These are phyloP conservation scores for Tinea semifulvella DNA, from an alignment of 2,888 invertebrate genomes.

Conservation along the genomic window DNA sequence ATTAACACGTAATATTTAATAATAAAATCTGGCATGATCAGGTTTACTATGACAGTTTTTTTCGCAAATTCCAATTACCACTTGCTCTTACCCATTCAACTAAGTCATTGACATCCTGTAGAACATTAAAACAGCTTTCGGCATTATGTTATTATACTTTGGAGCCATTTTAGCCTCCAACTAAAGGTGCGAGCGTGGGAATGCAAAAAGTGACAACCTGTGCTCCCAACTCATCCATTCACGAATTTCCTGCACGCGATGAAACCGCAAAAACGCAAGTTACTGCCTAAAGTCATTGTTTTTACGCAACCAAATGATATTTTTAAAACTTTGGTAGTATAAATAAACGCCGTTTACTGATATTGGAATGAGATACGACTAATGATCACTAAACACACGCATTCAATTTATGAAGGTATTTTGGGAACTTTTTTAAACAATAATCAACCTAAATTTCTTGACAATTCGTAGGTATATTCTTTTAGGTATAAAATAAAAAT, in stretches of 20 bases:
- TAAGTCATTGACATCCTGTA: slow-evolving; percentile 5
- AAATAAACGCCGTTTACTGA: too few species aligned
- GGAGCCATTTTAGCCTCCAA: slow-evolving; percentile 2
- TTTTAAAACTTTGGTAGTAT: too few species aligned
- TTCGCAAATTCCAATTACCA: slow-evolving; percentile 7
- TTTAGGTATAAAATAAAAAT: too few species aligned
- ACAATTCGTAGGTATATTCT: too few species aligned
- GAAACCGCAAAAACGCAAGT: slow-evolving; percentile 53
- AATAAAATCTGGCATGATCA: slow-evolving; percentile 3
- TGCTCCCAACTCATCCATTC: slow-evolving; percentile 46
- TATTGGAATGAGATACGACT: too few species aligned
- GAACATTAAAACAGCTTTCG: neutral
- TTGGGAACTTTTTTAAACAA: too few species aligned
- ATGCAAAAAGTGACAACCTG: slow-evolving; percentile 43
- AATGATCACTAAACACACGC: too few species aligned
- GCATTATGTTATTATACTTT: slow-evolving; percentile 4
- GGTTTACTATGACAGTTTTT: slow-evolving; percentile 1
- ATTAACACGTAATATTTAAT: slow-evolving; percentile 3
- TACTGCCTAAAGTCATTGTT: slow-evolving; percentile 31
- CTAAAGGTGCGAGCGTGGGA: slow-evolving; percentile 38
- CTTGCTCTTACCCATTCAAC: neutral
- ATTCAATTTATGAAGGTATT: too few species aligned
- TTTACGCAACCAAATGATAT: slow-evolving; percentile 5
- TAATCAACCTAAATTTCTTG: too few species aligned
- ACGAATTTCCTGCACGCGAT: slow-evolving; percentile 60